These are phyloP conservation scores for Tetragnatha versicolor DNA, from an alignment of 1,140 invertebrate genomes.

Conservation along the genomic window DNA sequence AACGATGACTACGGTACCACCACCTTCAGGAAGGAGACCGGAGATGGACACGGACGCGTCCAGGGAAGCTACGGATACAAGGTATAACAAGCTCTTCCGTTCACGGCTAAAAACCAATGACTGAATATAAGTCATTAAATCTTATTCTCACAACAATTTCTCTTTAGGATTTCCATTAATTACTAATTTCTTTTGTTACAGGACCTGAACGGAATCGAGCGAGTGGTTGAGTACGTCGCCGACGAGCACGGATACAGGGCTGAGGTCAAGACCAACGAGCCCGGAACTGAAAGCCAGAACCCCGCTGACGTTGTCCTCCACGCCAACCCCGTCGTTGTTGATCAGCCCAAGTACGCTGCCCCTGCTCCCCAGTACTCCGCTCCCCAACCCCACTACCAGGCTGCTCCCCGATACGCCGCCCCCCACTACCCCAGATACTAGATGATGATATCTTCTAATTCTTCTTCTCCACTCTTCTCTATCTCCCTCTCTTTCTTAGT, in stretches of 20 bases:
- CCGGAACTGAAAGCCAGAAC: conserved; percentile 54
- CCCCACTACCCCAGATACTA: conserved; percentile 41
- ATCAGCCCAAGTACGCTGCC: conserved; percentile 16
- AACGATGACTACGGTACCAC: conserved; percentile 57
- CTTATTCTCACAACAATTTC: no score
- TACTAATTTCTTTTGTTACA: neutral
- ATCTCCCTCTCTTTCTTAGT: neutral
- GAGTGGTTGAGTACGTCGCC: conserved; percentile 56
- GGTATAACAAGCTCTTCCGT: neutral
- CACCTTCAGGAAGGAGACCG: conserved; percentile 53
- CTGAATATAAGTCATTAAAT: no score
- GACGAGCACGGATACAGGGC: conserved; percentile 57
- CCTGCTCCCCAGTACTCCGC: conserved; percentile 12
- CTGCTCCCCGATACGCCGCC: conserved; percentile 18
- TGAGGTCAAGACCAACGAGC: conserved; percentile 55
- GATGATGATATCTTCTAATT: no score
- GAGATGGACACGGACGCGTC: conserved; percentile 53
- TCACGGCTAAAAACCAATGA: no score
- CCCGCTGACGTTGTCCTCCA: conserved; percentile 41
- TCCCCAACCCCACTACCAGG: neutral
- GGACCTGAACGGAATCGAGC: conserved; percentile 53
- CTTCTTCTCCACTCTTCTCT: neutral
- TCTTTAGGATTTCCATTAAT: neutral
- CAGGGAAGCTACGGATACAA: conserved; percentile 55
- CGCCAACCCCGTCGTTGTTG: conserved; percentile 42